Base-by-base conservation (phyloP, 92 coral and sea anemone species). In the Muricea muricata region DNA sequence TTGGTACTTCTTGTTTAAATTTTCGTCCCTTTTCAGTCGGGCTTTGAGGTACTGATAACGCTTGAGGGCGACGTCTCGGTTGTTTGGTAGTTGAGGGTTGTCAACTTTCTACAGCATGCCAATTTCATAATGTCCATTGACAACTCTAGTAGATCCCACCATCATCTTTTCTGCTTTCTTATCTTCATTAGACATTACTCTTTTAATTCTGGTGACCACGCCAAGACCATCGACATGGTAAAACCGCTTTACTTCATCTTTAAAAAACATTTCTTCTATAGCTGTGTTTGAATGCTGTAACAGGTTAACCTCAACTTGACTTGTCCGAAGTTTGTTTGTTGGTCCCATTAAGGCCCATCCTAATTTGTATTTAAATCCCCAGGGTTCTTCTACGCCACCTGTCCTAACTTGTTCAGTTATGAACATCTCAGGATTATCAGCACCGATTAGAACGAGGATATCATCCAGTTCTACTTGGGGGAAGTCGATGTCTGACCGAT, bases 281-380 rank as follows among this genome's bases (percentile, higher is more conserved):
- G 26, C 82, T 3, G 46, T 18, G 79, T 4, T 60, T 72, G 34
- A 73, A 42, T 6, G 82, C 78, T 4, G 37, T 21, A 54, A 78
- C 28, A 6, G 70, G 80, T 34, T 83, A 70, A 55, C 77, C 0
- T 40, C 77, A 35, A 70, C 77, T 34, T 70, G 50, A n/a, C 6
- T 70, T 10, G 48, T 35, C 24, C 9, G 48, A 12, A 7, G 42
- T 0, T 31, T 25, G 14, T 18, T 70, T 35, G 48, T 70, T 18
- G 77, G 77, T 34, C 77, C 77, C 54, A 70, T 35, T 28, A 70
- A 26, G 31, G 77, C 77, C 77, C 77, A 70, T 40, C 77, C 77
- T 15, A 70, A 35, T 28, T 35, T 35, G 77, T 70, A 70, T 35
- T 70, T 70, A 15, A 70, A 70, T 35, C 41, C 77, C 77, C 77